Evolutionary conservation across 2,888 invertebrate genomes (phyloP).

Genomic region (Amiota communis): DNA sequence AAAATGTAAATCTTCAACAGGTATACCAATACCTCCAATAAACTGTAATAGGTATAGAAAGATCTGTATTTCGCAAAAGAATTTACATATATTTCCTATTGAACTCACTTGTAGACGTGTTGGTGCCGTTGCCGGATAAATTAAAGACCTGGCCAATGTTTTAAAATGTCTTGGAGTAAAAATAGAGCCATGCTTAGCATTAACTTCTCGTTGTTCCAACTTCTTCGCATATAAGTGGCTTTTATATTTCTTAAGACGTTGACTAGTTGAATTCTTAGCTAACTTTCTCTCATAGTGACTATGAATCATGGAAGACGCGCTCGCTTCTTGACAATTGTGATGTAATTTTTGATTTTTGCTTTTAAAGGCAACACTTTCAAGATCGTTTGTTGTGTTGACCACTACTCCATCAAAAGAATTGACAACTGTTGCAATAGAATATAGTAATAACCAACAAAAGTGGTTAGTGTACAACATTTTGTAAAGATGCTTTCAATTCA

Average conservation of each 20-base stretch:
- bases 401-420: too few species aligned
- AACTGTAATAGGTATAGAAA: constrained; percentile 46
- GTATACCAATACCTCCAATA: constrained; percentile 68
- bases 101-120: constrained; percentile 55
- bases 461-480: too few species aligned
- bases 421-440: too few species aligned
- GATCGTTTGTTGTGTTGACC: too few species aligned
- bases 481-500: too few species aligned
- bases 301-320: not conserved
- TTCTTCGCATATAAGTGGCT: not conserved
- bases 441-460: too few species aligned
- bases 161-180: not conserved
- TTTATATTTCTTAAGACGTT: not conserved
- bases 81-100: too few species aligned
- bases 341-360: too few species aligned
- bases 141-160: constrained; percentile 33
- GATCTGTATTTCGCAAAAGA: too few species aligned
- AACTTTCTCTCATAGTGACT: not conserved
- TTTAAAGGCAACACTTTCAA: not conserved
- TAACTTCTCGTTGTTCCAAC: not conserved
- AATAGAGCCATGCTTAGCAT: too few species aligned
- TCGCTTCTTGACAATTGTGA: too few species aligned
- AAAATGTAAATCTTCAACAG: constrained; percentile 58
- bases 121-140: constrained; percentile 53
- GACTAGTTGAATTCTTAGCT: not conserved